Evolutionary conservation across 2,888 invertebrate genomes (phyloP).

Genomic region (Allacma fusca): DNA sequence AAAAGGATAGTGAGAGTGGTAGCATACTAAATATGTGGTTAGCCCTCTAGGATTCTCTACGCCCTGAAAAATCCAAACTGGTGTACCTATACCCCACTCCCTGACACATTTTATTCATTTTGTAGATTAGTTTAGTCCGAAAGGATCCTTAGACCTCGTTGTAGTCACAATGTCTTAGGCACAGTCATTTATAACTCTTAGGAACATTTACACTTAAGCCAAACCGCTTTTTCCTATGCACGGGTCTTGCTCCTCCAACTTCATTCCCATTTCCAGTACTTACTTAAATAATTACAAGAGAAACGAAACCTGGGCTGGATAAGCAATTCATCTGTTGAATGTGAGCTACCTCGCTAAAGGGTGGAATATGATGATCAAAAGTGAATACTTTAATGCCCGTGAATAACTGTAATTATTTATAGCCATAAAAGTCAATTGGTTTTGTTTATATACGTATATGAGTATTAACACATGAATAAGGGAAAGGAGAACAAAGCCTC

Average conservation of each 20-base stretch:
- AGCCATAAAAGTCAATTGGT: constrained; percentile 12
- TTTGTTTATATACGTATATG: background rate
- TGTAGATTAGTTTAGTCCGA: constrained; percentile 7
- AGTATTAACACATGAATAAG: background rate
- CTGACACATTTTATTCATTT: constrained; percentile 45
- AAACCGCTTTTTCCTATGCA: constrained; percentile 9
- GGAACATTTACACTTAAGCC: background rate
- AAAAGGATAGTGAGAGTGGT: background rate
- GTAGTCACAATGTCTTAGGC: background rate
- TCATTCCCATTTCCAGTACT: background rate
- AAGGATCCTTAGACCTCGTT: constrained; percentile 16
- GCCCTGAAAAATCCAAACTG: constrained; percentile 34
- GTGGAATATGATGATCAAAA: constrained; percentile 9
- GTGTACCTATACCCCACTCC: constrained; percentile 33
- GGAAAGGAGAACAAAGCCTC: background rate
- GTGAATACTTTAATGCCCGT: constrained; percentile 13
- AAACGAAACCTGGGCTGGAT: background rate
- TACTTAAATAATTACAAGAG: background rate
- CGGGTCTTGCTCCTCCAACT: background rate
- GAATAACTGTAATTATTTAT: background rate
- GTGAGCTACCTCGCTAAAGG: background rate
- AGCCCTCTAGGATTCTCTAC: constrained; percentile 7
- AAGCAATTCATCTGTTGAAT: constrained; percentile 9
- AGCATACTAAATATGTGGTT: background rate
- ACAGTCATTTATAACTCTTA: constrained; percentile 4